A percentile compares a stretch with the other conserved stretches of the same genome.
Conservation (phyloP, 1,140 invertebrate genomes). For the Rhopalosiphum maidis region DNA sequence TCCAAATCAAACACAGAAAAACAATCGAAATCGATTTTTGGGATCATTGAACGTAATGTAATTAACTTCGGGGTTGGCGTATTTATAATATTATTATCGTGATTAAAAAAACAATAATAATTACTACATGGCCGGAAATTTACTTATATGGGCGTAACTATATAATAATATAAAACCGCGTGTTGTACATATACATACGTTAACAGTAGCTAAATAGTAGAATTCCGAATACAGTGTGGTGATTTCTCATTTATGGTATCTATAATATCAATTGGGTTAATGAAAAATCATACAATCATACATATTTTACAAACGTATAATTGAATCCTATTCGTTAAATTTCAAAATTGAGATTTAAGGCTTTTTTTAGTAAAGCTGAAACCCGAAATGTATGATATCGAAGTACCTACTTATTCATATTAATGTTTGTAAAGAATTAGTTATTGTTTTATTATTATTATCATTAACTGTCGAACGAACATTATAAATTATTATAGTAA, state of each 20-base stretch:
- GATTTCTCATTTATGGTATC: not conserved
- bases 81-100: not conserved
- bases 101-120: not conserved
- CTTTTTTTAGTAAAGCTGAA: not conserved
- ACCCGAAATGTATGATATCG: not conserved
- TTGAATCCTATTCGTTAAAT: not conserved
- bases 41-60: not conserved
- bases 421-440: not conserved
- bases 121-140: not conserved
- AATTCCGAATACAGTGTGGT: not conserved
- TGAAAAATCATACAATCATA: not conserved
- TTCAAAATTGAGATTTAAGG: not conserved
- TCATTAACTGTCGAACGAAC: not conserved
- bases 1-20: not conserved
- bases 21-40: not conserved
- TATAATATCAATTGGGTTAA: not conserved
- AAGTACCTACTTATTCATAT: not conserved
- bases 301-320: not conserved
- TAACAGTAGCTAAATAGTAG: not conserved
- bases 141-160: not conserved
- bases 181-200: not conserved
- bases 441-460: not conserved
- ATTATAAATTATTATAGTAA: too few relatives aligned
- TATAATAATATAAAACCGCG: not conserved
- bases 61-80: not conserved